Evolutionary conservation across 1,140 invertebrate genomes (phyloP).

Genomic region (Pogonomyrmex barbatus): DNA sequence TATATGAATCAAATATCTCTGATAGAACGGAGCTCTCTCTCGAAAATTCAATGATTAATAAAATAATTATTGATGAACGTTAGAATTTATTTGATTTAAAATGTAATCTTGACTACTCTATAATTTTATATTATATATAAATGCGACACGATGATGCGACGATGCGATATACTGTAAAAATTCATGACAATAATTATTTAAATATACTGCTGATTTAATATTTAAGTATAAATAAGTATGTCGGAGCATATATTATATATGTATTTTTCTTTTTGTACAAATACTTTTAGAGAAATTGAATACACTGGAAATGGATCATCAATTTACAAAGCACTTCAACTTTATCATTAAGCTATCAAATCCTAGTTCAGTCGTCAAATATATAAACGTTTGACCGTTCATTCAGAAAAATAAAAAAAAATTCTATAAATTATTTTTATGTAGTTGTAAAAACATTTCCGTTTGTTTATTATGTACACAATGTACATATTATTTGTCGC

Average conservation of each 20-base stretch:
- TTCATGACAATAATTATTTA: background rate
- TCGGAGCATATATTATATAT: background rate
- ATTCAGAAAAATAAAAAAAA: slow-evolving; percentile 15
- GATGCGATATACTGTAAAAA: background rate
- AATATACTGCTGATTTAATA: background rate
- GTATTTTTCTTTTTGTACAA: slow-evolving; percentile 21
- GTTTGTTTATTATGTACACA: background rate
- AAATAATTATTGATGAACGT: background rate
- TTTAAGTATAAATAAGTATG: background rate
- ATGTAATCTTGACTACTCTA: background rate
- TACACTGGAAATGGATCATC: slow-evolving; percentile 10
- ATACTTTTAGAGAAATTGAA: slow-evolving; percentile 50
- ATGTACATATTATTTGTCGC: background rate
- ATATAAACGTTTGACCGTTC: slow-evolving; percentile 12
- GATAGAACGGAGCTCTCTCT: background rate
- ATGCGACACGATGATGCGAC: background rate
- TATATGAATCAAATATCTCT: background rate
- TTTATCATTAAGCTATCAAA: slow-evolving; percentile 34
- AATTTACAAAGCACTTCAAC: slow-evolving; percentile 58
- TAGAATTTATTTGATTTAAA: background rate
- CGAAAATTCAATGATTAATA: background rate
- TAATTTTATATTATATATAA: background rate
- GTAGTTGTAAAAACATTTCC: slow-evolving; percentile 14
- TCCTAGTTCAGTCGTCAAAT: background rate
- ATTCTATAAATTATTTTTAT: background rate